Evolutionary conservation across 1,140 invertebrate species (phyloP), one percentile per base, ranked within the genome.

Genomic region (Meloidogyne hapla): DNA sequence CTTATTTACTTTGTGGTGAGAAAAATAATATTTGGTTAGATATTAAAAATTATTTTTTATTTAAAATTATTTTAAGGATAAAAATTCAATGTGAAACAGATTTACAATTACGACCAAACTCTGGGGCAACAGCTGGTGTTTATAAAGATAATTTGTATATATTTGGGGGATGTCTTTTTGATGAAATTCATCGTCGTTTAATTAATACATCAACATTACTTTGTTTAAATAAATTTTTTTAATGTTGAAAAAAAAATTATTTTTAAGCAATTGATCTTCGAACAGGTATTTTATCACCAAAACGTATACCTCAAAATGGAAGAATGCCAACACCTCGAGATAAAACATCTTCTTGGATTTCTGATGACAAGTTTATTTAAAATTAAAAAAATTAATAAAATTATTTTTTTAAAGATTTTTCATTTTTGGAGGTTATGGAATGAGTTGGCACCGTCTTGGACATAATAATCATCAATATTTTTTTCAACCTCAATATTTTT

Each of bases 401-500:
- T 69, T 42, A 56, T 13, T 33, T 69, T 21, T 56, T 42, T 42
- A 6, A 2, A 70, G 69, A 28, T 73, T 73, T 38, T 73, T 73
- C 26, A 73, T 73, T 33, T 73, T 73, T 33, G 71, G 71, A 15
- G 71, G 71, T 28, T 73, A 73, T 63, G 71, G 71, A 2, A 73
- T 73, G 71, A 73, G 71, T 73, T 73, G 71, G 71, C 56, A 73
- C 33, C 71, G 71, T 9, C 71, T 73, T 18, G 71, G 64, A 61
- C 71, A 73, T 63, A 38, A 21, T 2, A 61, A 73, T 33, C 69
- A 72, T 13, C 71, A 73, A 21, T 73, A 73, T 21, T 73, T 73
- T 33, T 73, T 73, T 21, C 71, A 61, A 15, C 71, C 71, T 23
- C 48, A 73, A 28, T 38, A 73, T 21, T 73, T 73, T 73, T 40